Evolutionary conservation across 1,140 invertebrate genomes (phyloP), one percentile per base, ranked within the genome.

Genomic region (Branchinecta lindahli): DNA sequence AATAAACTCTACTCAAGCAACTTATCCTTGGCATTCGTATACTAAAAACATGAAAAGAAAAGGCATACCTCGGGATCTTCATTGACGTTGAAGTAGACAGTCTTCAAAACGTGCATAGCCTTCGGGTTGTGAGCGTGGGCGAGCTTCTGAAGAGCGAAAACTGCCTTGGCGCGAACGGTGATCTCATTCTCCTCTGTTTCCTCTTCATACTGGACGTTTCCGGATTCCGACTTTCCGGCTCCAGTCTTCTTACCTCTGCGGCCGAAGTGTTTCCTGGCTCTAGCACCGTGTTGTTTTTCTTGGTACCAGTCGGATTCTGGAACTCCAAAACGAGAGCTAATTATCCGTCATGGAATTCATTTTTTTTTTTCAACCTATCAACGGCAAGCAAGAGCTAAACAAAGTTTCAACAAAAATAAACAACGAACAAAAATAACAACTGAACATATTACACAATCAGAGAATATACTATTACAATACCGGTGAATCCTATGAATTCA

Each of bases 31-130:
- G 2, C 33, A 3, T 33, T 33, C 33, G 33, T 33, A 3, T 33
- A 1, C 33, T 33, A 33, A 5, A 33, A 33, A 1, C 12, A 61
- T 4, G 12, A 61, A 52, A 12, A 61, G 18, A 20, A 61, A 61
- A 61, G 18, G 6, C 12, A 15, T 61, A 73, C 72, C 66, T 73
- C 72, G 45, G 70, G 68, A 44, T 52, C 21, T 65, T 73, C 72
- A 18, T 52, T 67, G 3, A 65, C 10, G 65, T 72, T 72, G 44
- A 70, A 46, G 65, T 70, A 66, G 44, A 72, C 66, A 47, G 45
- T 44, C 65, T 46, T 61, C 18, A 72, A 66, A 21, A 73, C 45
- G 44, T 68, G 71, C 45, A 47, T 69, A 44, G 67, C 66, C 18
- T 65, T 18, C 8, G 46, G 8, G 10, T 71, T 71, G 12, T 73